phyloP scores from a whole-genome alignment of 2,797 vertebrate genomes.

The Adrianichthys oophorus region DNA sequence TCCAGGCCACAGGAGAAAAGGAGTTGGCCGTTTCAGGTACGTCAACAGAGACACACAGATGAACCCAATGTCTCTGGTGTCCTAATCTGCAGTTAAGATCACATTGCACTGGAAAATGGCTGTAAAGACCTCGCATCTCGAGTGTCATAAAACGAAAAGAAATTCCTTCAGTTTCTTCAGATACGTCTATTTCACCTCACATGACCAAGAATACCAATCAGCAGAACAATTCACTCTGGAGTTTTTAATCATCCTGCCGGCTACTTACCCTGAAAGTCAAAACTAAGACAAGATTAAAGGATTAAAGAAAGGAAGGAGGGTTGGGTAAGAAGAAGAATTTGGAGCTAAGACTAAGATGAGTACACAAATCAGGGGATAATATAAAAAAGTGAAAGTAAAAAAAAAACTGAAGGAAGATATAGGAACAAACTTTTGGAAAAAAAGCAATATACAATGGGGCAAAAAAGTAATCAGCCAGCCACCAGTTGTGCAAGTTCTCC shows the following conservation, averaged over 20 bases:
- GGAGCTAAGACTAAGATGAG: slow-evolving; percentile 30
- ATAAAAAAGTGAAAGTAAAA: slow-evolving; percentile 12
- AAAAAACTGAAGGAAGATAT: background rate
- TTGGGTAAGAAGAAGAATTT: slow-evolving; percentile 10
- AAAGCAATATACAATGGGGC: too few relatives aligned
- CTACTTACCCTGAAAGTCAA: slow-evolving; percentile 21
- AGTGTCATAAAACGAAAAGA: too few relatives aligned
- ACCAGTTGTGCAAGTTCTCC: too few relatives aligned
- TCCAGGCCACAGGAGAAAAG: too few relatives aligned
- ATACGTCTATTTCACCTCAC: background rate
- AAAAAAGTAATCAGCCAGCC: too few relatives aligned
- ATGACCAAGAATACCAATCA: slow-evolving; percentile 9
- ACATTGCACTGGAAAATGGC: slow-evolving; percentile 39
- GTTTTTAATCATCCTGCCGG: slow-evolving; percentile 39
- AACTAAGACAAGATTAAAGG: slow-evolving; percentile 27
- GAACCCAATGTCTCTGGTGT: slow-evolving; percentile 30
- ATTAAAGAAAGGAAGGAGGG: slow-evolving; percentile 25
- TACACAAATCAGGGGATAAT: slow-evolving; percentile 20
- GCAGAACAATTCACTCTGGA: slow-evolving; percentile 7
- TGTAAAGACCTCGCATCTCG: slow-evolving; percentile 41
- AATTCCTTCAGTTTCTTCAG: too few relatives aligned
- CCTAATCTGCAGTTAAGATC: slow-evolving; percentile 23
- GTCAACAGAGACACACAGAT: slow-evolving; percentile 25
- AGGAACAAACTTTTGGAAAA: too few relatives aligned
- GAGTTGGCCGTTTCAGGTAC: slow-evolving; percentile 21